phyloP scores from a whole-genome alignment of 92 coral and sea anemone species.

The Parazoanthus atlanticus region DNA sequence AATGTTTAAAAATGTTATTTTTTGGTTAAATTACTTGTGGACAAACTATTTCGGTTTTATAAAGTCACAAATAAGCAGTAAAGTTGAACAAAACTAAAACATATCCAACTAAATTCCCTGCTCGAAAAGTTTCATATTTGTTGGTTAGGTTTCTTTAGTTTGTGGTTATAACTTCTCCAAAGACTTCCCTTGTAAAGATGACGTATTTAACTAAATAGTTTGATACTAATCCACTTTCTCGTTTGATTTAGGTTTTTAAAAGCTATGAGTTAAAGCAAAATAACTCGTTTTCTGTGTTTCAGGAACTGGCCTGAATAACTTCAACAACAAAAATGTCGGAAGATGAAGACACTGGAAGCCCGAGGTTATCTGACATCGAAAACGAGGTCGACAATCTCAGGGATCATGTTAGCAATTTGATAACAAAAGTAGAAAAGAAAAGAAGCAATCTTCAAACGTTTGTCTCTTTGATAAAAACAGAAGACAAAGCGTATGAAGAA shows the following conservation, averaged over 20 bases:
- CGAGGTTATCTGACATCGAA: conserved; percentile 32
- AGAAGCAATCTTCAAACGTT: conserved; percentile 22
- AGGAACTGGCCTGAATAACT: conserved; percentile 29
- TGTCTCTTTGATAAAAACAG: conserved; percentile 22
- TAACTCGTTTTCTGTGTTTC: conserved; percentile 35
- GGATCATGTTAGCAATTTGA: conserved; percentile 14
- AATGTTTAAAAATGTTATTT: too few relatives aligned
- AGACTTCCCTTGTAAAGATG: neutral
- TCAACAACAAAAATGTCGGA: conserved; percentile 40
- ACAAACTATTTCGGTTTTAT: too few relatives aligned
- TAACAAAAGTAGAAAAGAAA: conserved; percentile 37
- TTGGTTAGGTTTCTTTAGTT: too few relatives aligned
- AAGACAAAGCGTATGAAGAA: conserved; percentile 22
- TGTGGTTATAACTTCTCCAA: too few relatives aligned
- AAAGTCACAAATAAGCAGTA: too few relatives aligned
- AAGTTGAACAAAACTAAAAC: too few relatives aligned
- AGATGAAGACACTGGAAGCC: conserved; percentile 36
- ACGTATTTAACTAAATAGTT: neutral
- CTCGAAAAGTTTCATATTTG: too few relatives aligned
- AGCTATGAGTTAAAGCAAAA: neutral
- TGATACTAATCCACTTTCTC: neutral
- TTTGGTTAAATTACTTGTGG: too few relatives aligned
- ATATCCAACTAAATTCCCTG: too few relatives aligned
- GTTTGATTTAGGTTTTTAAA: neutral
- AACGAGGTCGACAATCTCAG: conserved; percentile 27